phyloP scores from a whole-genome alignment of 37 sponge, comb jelly and placozoan genomes.

The Oopsacas minuta region DNA sequence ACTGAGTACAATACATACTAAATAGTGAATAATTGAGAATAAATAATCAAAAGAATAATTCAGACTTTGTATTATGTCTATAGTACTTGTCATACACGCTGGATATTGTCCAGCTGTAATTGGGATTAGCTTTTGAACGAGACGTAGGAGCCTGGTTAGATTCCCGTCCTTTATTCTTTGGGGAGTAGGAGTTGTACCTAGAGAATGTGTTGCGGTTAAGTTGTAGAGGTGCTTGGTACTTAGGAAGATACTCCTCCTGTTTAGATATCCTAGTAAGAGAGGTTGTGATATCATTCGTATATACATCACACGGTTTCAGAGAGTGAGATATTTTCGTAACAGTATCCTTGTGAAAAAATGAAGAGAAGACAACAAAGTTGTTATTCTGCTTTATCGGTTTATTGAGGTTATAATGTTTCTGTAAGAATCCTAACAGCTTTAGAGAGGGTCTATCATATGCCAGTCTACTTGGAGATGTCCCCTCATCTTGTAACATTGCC shows the following conservation, averaged over 20 bases:
- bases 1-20: neutral
- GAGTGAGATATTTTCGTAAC: neutral
- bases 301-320: neutral
- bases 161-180: neutral
- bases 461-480: conserved; percentile 34
- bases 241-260: neutral
- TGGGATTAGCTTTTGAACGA: neutral
- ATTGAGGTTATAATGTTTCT: conserved; percentile 60
- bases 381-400: neutral
- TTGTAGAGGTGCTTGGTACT: neutral
- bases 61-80: neutral
- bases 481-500: conserved; percentile 71
- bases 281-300: neutral
- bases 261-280: neutral
- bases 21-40: neutral
- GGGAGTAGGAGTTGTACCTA: neutral
- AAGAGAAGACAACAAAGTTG: neutral
- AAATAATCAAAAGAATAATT: neutral
- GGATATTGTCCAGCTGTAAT: neutral
- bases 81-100: conserved; percentile 9
- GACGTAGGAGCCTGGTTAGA: neutral
- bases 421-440: conserved; percentile 67
- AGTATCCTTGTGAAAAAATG: neutral
- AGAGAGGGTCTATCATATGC: conserved; percentile 87
- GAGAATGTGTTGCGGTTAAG: neutral